Evolutionary conservation across 1,140 invertebrate genomes (phyloP).

Genomic region (Campodea augens): DNA sequence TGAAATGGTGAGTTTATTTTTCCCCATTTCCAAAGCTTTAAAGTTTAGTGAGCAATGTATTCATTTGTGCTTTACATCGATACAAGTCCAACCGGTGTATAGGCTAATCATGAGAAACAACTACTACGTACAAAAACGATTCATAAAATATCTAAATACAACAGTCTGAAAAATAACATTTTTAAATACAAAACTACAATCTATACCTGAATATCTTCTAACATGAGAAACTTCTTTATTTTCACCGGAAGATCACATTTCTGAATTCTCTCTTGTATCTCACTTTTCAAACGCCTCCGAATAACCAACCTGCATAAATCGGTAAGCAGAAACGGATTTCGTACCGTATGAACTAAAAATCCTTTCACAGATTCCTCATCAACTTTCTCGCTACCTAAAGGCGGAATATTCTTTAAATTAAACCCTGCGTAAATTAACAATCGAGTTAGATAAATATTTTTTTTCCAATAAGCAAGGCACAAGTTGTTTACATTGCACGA

Average conservation of each 20-base stretch:
- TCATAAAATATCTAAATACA: too few species aligned
- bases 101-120: too few species aligned
- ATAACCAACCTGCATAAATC: conserved; percentile 26
- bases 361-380: conserved; percentile 11
- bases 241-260: conserved; percentile 20
- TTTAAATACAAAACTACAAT: too few species aligned
- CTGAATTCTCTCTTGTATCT: conserved; percentile 20
- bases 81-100: too few species aligned
- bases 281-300: conserved; percentile 16
- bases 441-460: conserved; percentile 18
- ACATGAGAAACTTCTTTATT: conserved; percentile 17
- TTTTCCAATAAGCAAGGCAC: conserved; percentile 23
- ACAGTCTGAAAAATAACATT: too few species aligned
- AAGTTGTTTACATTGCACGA: conserved; percentile 22
- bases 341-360: conserved; percentile 21
- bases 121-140: too few species aligned
- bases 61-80: too few species aligned
- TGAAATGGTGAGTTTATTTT: too few species aligned
- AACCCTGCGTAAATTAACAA: conserved; percentile 19
- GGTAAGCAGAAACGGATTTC: conserved; percentile 24
- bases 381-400: conserved; percentile 17
- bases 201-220: conserved; percentile 17
- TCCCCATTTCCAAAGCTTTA: too few species aligned
- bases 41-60: too few species aligned
- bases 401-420: conserved; percentile 14